A percentile compares a stretch with the other conserved stretches of the same genome.
Evolutionary conservation across 2,888 invertebrate species (phyloP).

Genomic region (Meganola albula): DNA sequence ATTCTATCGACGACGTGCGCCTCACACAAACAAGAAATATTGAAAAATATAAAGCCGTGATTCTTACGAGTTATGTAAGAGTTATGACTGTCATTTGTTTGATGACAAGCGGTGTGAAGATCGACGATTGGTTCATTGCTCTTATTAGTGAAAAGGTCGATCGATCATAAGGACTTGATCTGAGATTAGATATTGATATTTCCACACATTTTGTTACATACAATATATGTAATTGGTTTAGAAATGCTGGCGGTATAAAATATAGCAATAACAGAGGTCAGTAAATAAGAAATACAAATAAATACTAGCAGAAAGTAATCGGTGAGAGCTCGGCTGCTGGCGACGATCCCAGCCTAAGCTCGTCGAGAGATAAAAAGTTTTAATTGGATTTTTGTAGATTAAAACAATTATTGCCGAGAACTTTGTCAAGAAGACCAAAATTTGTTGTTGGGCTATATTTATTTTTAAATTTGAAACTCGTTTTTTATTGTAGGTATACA

Average conservation of each 20-base stretch:
- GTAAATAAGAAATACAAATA: constrained; percentile 34
- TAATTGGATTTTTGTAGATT: constrained; percentile 66
- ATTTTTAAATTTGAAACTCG: no score
- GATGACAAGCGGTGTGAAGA: no score
- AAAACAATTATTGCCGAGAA: constrained; percentile 58
- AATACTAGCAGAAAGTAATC: constrained; percentile 34
- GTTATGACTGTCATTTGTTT: no score
- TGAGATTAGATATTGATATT: no score
- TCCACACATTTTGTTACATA: no score
- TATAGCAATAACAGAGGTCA: constrained; percentile 27
- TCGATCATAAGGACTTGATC: no score
- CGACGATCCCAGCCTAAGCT: constrained; percentile 51
- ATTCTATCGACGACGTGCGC: constrained; percentile 55
- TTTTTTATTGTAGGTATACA: no score
- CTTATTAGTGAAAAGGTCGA: no score
- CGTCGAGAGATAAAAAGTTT: constrained; percentile 61
- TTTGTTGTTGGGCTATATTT: no score
- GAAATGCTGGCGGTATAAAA: no score
- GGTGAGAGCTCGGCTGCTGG: constrained; percentile 31
- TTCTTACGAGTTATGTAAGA: constrained; percentile 5
- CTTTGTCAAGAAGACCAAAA: constrained; percentile 42
- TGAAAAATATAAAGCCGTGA: constrained; percentile 39
- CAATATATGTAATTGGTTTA: no score
- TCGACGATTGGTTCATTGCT: no score
- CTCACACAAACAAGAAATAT: constrained; percentile 40